Evolutionary conservation across 2,888 invertebrate genomes (phyloP).

Genomic region (Hoplodrina blanda): DNA sequence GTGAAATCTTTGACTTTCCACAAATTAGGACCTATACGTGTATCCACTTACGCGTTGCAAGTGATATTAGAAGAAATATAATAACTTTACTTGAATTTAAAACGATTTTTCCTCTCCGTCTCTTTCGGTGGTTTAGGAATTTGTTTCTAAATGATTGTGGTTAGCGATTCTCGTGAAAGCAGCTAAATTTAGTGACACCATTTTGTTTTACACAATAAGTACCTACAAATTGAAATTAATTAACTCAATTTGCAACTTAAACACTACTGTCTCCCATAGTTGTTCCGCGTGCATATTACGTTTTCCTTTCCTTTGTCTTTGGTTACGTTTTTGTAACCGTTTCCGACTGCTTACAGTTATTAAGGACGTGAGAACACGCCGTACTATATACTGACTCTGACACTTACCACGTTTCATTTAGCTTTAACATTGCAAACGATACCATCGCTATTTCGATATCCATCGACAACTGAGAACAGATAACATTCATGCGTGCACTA

Average conservation of each 20-base stretch:
- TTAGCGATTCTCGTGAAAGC: constrained; percentile 23
- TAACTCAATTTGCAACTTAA: constrained; percentile 69
- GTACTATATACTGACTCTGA: constrained; percentile 71
- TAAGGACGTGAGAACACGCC: constrained; percentile 87
- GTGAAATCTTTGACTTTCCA: constrained; percentile 73
- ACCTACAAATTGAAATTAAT: constrained; percentile 64
- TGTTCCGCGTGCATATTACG: constrained; percentile 80
- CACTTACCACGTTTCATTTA: constrained; percentile 79
- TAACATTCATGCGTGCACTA: constrained; percentile 48
- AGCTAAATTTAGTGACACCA: constrained; percentile 33
- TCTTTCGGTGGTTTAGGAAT: background rate
- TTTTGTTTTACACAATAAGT: constrained; percentile 49
- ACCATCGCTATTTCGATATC: constrained; percentile 71
- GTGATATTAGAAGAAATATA: constrained; percentile 8
- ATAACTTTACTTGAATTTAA: background rate
- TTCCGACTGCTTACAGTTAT: constrained; percentile 86
- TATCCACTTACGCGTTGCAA: constrained; percentile 22
- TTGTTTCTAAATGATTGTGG: constrained; percentile 2
- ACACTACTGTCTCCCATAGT: constrained; percentile 75
- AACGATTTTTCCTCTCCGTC: background rate
- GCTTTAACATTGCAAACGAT: constrained; percentile 71
- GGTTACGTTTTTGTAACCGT: constrained; percentile 86
- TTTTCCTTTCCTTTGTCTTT: constrained; percentile 87
- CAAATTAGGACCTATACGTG: constrained; percentile 51
- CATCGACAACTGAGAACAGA: constrained; percentile 69